Evolutionary conservation across 2,888 invertebrate species (phyloP).

Genomic region (Conus canariensis): DNA sequence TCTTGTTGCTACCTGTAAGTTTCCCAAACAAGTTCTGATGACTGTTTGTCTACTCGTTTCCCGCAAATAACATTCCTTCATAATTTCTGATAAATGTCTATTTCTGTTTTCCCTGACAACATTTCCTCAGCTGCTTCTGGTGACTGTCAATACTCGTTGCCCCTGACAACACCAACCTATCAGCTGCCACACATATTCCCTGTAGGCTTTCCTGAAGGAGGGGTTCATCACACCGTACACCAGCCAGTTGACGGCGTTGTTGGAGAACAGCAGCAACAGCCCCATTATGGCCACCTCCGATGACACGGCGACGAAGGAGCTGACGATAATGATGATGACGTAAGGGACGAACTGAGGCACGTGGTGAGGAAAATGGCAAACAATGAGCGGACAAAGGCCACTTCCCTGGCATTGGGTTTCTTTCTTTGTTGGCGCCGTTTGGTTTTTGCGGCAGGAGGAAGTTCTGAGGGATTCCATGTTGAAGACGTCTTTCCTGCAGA

Average conservation of each 20-base stretch:
- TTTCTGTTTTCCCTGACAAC: background rate
- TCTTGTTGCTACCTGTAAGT: no score
- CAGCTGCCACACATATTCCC: background rate
- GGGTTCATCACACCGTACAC: conserved; percentile 49
- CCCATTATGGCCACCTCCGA: conserved; percentile 27
- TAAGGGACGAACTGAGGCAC: background rate
- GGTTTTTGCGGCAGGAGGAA: background rate
- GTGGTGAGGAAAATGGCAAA: background rate
- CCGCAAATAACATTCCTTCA: no score
- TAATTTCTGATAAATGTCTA: no score
- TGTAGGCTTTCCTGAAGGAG: conserved; percentile 36
- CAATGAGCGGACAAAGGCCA: conserved; percentile 23
- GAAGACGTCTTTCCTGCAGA: background rate
- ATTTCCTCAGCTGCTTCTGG: background rate
- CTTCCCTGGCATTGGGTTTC: background rate
- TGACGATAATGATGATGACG: background rate
- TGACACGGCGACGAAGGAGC: conserved; percentile 4
- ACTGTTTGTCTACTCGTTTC: no score
- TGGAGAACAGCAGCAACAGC: conserved; percentile 32
- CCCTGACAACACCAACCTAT: background rate
- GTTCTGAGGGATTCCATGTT: background rate
- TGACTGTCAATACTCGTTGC: background rate
- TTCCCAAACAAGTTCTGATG: no score
- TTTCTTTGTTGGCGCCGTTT: background rate
- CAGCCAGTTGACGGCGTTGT: conserved; percentile 46